Conservation (phyloP, 1,140 invertebrate genomes). For the Trypoxylus dichotomus region DNA sequence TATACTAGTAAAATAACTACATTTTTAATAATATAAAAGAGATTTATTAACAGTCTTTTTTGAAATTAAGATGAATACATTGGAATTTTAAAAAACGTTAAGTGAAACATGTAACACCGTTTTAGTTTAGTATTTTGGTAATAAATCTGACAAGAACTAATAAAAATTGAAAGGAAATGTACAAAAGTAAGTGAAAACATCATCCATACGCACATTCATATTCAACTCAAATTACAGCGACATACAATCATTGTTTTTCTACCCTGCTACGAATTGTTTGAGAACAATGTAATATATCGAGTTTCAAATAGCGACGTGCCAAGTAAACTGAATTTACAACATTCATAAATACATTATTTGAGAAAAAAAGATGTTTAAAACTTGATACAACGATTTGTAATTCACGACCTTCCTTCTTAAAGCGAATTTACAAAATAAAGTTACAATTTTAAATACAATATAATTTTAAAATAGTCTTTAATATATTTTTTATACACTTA, state of each 20-base stretch:
- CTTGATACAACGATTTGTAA: neutral
- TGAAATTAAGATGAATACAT: conserved; percentile 23
- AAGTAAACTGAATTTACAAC: neutral
- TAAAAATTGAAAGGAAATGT: conserved; percentile 4
- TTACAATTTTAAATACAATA: conserved; percentile 3
- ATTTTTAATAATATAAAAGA: conserved; percentile 30
- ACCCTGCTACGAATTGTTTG: conserved; percentile 15
- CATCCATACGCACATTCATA: conserved; percentile 12
- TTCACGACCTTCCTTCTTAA: neutral
- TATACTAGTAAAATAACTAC: neutral
- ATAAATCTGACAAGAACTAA: neutral
- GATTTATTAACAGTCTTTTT: conserved; percentile 37
- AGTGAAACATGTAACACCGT: conserved; percentile 5
- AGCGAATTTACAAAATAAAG: conserved; percentile 4
- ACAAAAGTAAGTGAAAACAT: conserved; percentile 13
- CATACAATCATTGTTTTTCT: neutral
- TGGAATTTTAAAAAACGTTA: conserved; percentile 27
- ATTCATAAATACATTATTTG: neutral
- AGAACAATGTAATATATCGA: conserved; percentile 14
- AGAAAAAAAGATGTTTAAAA: conserved; percentile 16
- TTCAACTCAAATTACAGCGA: neutral
- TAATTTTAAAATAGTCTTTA: conserved; percentile 16
- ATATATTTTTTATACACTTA: conserved; percentile 25
- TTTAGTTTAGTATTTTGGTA: conserved; percentile 1
- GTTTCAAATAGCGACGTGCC: neutral